These are phyloP conservation scores for Temnothorax nylanderi DNA, from an alignment of 1,140 invertebrate species.

Conservation along the genomic window DNA sequence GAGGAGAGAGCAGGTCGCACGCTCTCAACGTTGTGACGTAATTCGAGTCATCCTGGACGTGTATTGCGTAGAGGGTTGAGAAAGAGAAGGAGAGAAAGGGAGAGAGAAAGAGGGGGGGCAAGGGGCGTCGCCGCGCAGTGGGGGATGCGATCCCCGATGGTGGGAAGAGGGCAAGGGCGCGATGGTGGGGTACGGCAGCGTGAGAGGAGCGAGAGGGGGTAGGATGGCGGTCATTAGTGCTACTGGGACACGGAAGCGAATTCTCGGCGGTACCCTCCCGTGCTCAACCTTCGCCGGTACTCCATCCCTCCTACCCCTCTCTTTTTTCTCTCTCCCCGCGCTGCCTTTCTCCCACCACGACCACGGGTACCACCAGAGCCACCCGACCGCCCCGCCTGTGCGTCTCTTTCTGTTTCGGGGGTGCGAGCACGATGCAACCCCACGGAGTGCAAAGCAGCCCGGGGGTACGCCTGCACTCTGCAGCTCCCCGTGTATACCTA, in stretches of 20 bases:
- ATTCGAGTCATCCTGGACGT: constrained; percentile 70
- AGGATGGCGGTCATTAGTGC: constrained; percentile 78
- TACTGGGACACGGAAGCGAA: constrained; percentile 78
- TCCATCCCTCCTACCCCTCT: background rate
- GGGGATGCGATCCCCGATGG: constrained; percentile 31
- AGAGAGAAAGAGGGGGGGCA: background rate
- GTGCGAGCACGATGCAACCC: constrained; percentile 37
- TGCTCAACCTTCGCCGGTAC: constrained; percentile 55
- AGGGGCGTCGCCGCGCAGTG: constrained; percentile 29
- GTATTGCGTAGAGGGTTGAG: constrained; percentile 30
- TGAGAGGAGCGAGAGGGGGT: constrained; percentile 41
- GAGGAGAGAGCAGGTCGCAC: constrained; percentile 30
- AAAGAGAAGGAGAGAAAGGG: background rate
- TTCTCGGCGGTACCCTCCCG: constrained; percentile 54
- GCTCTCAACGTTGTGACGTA: constrained; percentile 71
- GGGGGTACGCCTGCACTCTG: constrained; percentile 64
- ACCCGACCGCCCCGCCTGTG: background rate
- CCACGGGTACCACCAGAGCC: constrained; percentile 7
- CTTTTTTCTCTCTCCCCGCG: no score
- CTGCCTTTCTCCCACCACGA: constrained; percentile 10
- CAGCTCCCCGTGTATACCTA: constrained; percentile 30
- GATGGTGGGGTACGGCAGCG: constrained; percentile 47
- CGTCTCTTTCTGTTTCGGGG: constrained; percentile 33
- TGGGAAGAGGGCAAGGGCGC: constrained; percentile 64
- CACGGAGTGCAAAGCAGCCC: constrained; percentile 52